Conservation (phyloP, 2,888 invertebrate genomes). For the Leptopterna dolabrata region DNA sequence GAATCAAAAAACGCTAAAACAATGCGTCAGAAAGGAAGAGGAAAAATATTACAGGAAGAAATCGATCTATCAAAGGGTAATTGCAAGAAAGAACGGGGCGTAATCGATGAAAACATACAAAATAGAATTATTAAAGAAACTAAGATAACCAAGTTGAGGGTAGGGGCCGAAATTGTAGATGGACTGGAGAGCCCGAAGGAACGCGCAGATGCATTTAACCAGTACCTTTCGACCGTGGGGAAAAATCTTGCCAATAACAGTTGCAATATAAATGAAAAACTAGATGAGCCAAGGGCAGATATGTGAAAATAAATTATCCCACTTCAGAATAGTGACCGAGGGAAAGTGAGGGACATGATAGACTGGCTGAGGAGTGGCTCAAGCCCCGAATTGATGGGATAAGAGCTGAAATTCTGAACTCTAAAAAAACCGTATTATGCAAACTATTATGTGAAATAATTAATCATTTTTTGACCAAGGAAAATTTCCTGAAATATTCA, state of each 20-base stretch:
- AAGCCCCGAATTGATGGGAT: slow-evolving; percentile 28
- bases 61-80: not conserved
- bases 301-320: not conserved
- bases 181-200: not conserved
- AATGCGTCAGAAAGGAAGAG: not conserved
- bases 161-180: not conserved
- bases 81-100: not conserved
- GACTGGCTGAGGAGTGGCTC: slow-evolving; percentile 9
- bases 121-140: not conserved
- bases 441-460: slow-evolving; percentile 13
- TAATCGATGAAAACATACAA: not conserved
- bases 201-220: slow-evolving; percentile 5
- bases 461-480: not conserved
- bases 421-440: not conserved
- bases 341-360: not conserved
- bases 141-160: not conserved
- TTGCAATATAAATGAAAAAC: not conserved
- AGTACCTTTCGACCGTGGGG: slow-evolving; percentile 10
- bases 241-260: not conserved
- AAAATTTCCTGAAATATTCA: slow-evolving; percentile 12
- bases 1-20: not conserved
- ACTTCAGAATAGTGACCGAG: not conserved
- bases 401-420: slow-evolving; percentile 4
- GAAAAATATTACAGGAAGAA: not conserved
- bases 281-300: not conserved